Evolutionary conservation across 2,797 vertebrate genomes (phyloP).

Genomic region (Propithecus deckenii): DNA sequence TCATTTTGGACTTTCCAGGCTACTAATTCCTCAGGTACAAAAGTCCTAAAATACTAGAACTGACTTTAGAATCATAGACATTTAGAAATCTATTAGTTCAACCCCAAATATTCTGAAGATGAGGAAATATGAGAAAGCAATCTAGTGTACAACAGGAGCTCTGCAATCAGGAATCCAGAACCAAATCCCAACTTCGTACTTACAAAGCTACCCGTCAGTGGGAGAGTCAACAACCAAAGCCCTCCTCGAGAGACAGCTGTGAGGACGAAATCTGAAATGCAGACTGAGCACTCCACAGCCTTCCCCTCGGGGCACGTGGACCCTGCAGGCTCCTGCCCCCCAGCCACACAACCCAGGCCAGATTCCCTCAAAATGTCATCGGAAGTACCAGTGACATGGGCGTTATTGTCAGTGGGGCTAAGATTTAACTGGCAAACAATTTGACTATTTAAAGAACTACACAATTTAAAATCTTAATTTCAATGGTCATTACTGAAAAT

Average conservation of each 20-base stretch:
- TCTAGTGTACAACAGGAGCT: background rate
- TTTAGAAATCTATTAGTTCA: background rate
- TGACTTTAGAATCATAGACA: background rate
- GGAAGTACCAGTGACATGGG: background rate
- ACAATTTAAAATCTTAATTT: conserved; percentile 4
- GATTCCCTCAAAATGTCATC: background rate
- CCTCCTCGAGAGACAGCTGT: background rate
- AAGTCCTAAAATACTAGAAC: background rate
- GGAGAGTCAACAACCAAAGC: background rate
- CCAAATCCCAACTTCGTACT: background rate
- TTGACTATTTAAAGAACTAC: background rate
- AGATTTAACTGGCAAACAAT: background rate
- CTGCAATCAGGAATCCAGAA: background rate
- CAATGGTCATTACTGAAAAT: background rate
- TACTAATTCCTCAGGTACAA: background rate
- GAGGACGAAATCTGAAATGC: background rate
- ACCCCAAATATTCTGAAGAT: background rate
- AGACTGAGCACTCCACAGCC: background rate
- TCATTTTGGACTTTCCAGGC: background rate
- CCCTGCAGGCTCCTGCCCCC: background rate
- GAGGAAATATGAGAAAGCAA: background rate
- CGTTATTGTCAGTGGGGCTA: background rate
- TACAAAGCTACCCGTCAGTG: background rate
- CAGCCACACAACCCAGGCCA: background rate
- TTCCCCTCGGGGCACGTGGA: background rate